Conservation (phyloP, 2,888 invertebrate genomes). For the Drosophila mayaguana region DNA sequence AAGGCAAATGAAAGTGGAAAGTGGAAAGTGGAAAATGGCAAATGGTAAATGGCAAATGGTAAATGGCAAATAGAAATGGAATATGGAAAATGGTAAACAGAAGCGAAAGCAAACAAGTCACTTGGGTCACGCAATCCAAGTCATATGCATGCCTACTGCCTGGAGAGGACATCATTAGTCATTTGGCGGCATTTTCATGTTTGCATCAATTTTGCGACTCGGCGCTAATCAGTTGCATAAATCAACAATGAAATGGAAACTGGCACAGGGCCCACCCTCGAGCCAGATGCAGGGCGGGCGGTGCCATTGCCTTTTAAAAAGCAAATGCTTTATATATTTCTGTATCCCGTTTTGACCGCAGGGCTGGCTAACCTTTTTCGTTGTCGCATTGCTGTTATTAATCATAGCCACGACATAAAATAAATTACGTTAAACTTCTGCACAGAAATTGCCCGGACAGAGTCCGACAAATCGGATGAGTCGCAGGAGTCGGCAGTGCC, state of each 20-base stretch:
- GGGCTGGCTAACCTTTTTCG: conserved; percentile 56
- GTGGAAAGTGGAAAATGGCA: conserved; percentile 14
- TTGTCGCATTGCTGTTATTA: conserved; percentile 68
- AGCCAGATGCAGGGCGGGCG: conserved; percentile 20
- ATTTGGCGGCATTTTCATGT: conserved; percentile 67
- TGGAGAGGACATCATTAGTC: conserved; percentile 66
- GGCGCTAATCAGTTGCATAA: conserved; percentile 78
- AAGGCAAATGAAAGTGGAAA: conserved; percentile 27
- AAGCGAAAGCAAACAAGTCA: conserved; percentile 52
- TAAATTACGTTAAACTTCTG: conserved; percentile 76
- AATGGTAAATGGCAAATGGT: conserved; percentile 5
- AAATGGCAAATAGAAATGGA: conserved; percentile 7
- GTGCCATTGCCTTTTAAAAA: conserved; percentile 46
- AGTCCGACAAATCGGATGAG: conserved; percentile 19
- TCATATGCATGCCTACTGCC: conserved; percentile 50
- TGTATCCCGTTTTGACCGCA: conserved; percentile 58
- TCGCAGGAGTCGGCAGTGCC: conserved; percentile 9
- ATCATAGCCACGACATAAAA: conserved; percentile 78
- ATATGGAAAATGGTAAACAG: conserved; percentile 13
- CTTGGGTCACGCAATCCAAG: conserved; percentile 34
- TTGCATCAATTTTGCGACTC: conserved; percentile 64
- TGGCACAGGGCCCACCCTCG: not conserved
- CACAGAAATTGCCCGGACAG: conserved; percentile 54
- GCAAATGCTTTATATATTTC: conserved; percentile 52
- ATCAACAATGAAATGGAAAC: conserved; percentile 62